A percentile compares a stretch with the other conserved stretches of the same genome.
phyloP scores from a whole-genome alignment of 1,140 invertebrate genomes.

The Lordiphosa mommai region DNA sequence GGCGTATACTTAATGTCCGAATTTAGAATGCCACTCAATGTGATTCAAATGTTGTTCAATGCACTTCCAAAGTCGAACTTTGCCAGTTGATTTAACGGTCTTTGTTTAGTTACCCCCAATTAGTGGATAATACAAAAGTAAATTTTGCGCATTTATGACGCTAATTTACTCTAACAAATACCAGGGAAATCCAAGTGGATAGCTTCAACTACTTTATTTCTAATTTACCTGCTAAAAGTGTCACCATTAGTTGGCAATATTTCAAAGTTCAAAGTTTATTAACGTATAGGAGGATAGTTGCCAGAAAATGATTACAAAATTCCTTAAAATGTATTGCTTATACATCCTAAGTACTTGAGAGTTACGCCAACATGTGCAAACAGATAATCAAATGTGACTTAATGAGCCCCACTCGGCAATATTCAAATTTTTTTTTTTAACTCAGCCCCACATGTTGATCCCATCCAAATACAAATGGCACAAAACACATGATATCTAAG shows the following conservation, averaged over 20 bases:
- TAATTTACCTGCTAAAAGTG: constrained; percentile 36
- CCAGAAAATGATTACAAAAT: constrained; percentile 17
- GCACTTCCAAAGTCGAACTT: constrained; percentile 10
- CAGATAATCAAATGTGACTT: constrained; percentile 21
- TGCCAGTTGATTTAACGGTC: neutral
- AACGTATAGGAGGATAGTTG: constrained; percentile 24
- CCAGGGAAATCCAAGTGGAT: too few relatives aligned
- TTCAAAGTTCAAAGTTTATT: constrained; percentile 29
- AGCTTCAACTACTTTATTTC: constrained; percentile 10
- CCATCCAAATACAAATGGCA: constrained; percentile 16
- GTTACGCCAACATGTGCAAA: constrained; percentile 19
- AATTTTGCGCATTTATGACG: neutral
- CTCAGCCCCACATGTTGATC: constrained; percentile 21
- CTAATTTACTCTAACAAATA: neutral
- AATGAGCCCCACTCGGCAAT: constrained; percentile 24
- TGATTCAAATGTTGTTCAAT: constrained; percentile 8
- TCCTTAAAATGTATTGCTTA: neutral
- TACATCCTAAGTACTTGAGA: neutral
- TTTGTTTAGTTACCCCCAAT: constrained; percentile 6
- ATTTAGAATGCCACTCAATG: constrained; percentile 15
- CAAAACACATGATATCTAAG: too few relatives aligned
- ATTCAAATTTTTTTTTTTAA: constrained; percentile 12
- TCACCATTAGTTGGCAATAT: constrained; percentile 20
- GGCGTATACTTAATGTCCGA: constrained; percentile 23
- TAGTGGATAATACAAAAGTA: neutral